Evolutionary conservation across 2,797 vertebrate species (phyloP), one percentile per base, ranked within the genome.

Genomic region (Syndactyla subalaris): DNA sequence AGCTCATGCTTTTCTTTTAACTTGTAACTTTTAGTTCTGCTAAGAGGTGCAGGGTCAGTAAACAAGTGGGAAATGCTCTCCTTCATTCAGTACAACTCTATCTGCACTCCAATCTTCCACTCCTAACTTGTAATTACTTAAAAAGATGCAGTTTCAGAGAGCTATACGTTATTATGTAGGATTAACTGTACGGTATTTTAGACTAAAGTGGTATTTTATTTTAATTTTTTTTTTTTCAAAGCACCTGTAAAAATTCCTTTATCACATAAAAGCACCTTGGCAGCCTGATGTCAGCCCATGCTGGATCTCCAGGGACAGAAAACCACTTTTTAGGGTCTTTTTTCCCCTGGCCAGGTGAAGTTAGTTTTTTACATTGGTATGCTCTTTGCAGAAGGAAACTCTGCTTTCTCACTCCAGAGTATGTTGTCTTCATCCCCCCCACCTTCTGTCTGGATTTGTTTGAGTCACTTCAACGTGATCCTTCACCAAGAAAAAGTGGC

Each of bases 401-500:
- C 4, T 2, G 1, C 34, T 55, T 83, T 58, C 22, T 52, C 4
- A 24, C n/a, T 41, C 29, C 16, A 3, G 5, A 45, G 27, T 9
- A 1, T 43, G 66, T 49, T 3, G 0, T 27, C 48, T 38, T 54
- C 3, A 0, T 63, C 65, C 55, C 24, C 61, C 27, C 85, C 16
- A 29, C 74, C 46, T 58, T 19, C 24, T 2, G 4, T 30, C 27
- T 36, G 49, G 58, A 51, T 34, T 61, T 48, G 41, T 78, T 59
- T 29, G 54, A 66, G 54, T 58, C 71, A 16, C 84, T 75, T 49
- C 18, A 11, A 4, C 0, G 2, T 24, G 32, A 11, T 48, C 0
- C 0, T 29, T 65, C 27, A 14, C 32, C 46, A 6, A 7, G 3
- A 51, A 16, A 88, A 92, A 74, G 10, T 0, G 21, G 14, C 67